Evolutionary conservation across 2,797 vertebrate species (phyloP), one percentile per base, ranked within the genome.

Genomic region (Phylloscopus collybita): DNA sequence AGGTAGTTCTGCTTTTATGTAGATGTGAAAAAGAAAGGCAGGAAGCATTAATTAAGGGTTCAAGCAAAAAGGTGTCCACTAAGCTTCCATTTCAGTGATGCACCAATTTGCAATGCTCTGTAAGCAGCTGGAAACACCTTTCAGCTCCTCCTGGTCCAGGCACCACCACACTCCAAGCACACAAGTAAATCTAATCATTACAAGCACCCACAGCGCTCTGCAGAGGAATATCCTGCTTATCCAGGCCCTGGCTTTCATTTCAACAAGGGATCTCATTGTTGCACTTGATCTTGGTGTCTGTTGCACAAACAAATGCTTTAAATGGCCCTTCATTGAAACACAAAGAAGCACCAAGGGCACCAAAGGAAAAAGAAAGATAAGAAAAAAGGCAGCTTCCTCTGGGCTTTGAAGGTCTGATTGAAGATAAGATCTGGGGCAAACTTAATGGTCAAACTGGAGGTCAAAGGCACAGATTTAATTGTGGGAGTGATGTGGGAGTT

Each of bases 241-340:
- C 64, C 64, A 32, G 51, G 34, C 47, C 79, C 69, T 69, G 81
- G 60, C 64, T 95, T 92, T 87, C 60, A 82, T 74, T 90, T 87
- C 92, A 94, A 80, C 61, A 87, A n/a, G 60, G 26, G 64, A n/a
- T 67, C 74, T 64, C 40, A 54, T 32, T 90, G 90, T n/a, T 70
- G 67, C 49, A 54, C 74, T 91, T 71, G 78, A 73, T 74, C 88
- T 57, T 26, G 34, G 53, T 53, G 92, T 67, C 66, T 60, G 64
- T 36, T 85, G 94, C 81, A 90, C 88, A 91, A 92, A 86, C 66
- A 93, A 92, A 56, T 21, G 80, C 56, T 95, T 91, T 74, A 80
- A 91, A 90, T 38, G 57, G 62, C 72, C 49, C 34, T 34, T 70
- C 42, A 19, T 13, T 45, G 64, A 59, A 88, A 79, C 53, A 90